Percentiles rank a stretch among this genome's conserved stretches.
phyloP scores from a whole-genome alignment of 2,797 vertebrate species.

The Ctenochaetus hawaiiensis region DNA sequence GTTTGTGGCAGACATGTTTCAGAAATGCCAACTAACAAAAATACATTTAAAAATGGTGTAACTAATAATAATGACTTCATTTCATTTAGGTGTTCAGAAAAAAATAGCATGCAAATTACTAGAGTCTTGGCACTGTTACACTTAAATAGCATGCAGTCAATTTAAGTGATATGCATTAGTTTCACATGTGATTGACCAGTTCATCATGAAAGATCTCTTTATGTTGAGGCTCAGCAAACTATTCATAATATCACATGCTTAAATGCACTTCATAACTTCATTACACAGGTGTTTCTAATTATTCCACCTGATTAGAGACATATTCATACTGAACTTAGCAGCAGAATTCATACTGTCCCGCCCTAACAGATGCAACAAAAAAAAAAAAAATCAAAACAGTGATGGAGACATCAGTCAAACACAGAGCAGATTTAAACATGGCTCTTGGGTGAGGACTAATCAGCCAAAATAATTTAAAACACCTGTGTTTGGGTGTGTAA shows the following conservation, averaged over 20 bases:
- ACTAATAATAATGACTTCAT: background rate
- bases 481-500: background rate
- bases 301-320: conserved; percentile 23
- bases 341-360: background rate
- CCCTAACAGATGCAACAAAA: background rate
- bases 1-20: background rate
- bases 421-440: background rate
- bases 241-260: conserved; percentile 2
- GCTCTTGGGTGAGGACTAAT: background rate
- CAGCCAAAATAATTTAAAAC: background rate
- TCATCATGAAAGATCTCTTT: background rate
- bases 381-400: background rate
- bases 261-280: conserved; percentile 5
- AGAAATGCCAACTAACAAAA: background rate
- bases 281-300: conserved; percentile 24
- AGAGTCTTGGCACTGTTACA: background rate
- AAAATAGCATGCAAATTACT: background rate
- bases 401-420: background rate
- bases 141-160: background rate
- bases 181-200: conserved; percentile 21
- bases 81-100: background rate
- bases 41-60: background rate
- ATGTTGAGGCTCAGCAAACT: background rate
- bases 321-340: background rate
- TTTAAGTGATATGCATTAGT: background rate